Evolutionary conservation across 2,113 vertebrate species (phyloP).

Genomic region (Columbina picui): DNA sequence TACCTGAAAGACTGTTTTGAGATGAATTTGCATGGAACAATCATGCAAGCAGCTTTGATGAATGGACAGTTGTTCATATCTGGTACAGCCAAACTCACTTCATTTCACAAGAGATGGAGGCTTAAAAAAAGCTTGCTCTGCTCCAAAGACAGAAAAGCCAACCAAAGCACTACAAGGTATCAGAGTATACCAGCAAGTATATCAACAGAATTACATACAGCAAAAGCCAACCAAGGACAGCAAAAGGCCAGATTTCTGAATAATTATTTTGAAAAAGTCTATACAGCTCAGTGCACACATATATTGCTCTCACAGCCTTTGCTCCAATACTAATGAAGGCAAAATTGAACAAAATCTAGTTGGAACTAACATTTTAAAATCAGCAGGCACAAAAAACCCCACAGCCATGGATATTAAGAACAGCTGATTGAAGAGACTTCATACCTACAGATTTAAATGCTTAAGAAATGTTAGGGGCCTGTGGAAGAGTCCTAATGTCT

Average conservation of each 20-base stretch:
- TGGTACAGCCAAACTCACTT: not conserved
- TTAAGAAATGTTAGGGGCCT: not conserved
- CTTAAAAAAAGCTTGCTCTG: not conserved
- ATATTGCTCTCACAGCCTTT: not conserved
- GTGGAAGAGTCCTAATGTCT: not conserved
- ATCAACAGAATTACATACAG: not conserved
- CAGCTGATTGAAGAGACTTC: not conserved
- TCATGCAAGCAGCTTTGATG: not conserved
- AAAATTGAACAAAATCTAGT: not conserved
- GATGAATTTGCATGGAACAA: not conserved
- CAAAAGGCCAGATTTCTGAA: not conserved
- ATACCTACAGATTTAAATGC: not conserved
- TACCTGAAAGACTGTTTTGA: not conserved
- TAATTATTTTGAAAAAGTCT: not conserved
- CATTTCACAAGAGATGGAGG: not conserved
- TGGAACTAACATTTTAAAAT: not conserved
- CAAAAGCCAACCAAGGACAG: too few species aligned
- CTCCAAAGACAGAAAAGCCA: not conserved
- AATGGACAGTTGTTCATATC: accelerated
- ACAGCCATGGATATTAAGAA: not conserved
- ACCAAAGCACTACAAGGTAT: not conserved
- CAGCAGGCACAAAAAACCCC: not conserved
- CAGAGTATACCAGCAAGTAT: not conserved
- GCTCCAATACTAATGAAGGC: not conserved
- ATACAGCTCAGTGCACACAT: not conserved